Base-by-base conservation (phyloP, 2,888 invertebrate species). In the Germaria angustata region DNA sequence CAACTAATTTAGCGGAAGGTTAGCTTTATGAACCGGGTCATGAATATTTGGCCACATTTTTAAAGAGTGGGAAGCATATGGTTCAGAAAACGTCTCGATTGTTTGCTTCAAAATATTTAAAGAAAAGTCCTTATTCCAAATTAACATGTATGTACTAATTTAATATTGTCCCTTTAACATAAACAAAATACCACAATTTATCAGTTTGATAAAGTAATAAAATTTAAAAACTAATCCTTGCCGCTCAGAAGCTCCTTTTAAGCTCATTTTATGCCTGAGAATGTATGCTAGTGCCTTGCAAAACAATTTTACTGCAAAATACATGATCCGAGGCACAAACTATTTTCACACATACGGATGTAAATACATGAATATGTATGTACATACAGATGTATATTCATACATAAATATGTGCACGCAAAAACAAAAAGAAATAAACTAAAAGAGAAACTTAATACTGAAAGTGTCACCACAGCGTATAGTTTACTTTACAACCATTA, bases 381-480 rank as follows among this genome's bases (percentile, higher is more conserved):
- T 28, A 5, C 6, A 6, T 28, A 28, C n/a, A n/a, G n/a, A 28
- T 28, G 28, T 6, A 28, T 28, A 28, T 28, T 3, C 6, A 28
- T 28, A 6, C 6, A 5, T 28, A 6, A 5, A 28, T 5, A 28
- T 28, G 7, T 46, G 1, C 46, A 20, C 7, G 20, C 9, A 17
- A 17, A 44, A 44, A 44, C 17, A 17, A 2, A 17, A 44, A 17
- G 17, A 44, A 44, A 17, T 44, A 44, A 44, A 44, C 44, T 41
- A 15, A 44, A 44, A 44, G 17, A 44, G 17, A 44, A 44, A 44
- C 44, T 44, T 15, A 9, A 20, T 2, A 20, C 32, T 28, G 53
- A 63, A 46, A 46, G 32, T 63, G 63, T 46, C 63, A 63, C 63
- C 63, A 46, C 63, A 55, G 15, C 17, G 11, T 32, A 46, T 24